Base-by-base conservation (phyloP, 2,797 vertebrate genomes). In the Cyprinella venusta region DNA sequence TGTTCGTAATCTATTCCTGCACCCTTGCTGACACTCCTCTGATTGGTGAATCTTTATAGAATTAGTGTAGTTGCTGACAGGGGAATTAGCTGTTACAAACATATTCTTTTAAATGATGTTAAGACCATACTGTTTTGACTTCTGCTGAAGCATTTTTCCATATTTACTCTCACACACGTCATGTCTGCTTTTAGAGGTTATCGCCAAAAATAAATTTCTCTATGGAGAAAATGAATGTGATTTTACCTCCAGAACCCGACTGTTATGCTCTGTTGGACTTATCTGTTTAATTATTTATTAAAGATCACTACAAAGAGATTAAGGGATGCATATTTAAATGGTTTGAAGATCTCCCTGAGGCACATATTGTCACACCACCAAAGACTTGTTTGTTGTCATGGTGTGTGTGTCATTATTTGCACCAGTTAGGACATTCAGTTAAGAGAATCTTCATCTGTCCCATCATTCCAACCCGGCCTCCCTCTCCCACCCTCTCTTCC, bases 241-340 rank as follows among this genome's bases (percentile, higher is more conserved):
- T 70, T 70, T 70, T 70, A 48, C 15, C n/a, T 26, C 40, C 40
- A 6, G 40, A 70, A 70, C 40, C n/a, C 40, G 1, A 70, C 68
- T 48, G 68, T 70, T 70, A 15, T 45, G 68, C 13, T 70, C 40
- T 70, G 42, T 70, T 24, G 40, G 68, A 70, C 13, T 26, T 70
- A 45, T 26, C n/a, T 15, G 4, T 70, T 70, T 70, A 70, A 70
- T 70, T 38, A 40, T 40, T 8, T 40, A 40, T 40, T 40, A 40
- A 40, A 40, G 40, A 40, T 40, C 2, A 40, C 9, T 9, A 40
- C 40, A 40, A 9, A 40, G 2, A 40, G 40, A 40, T 40, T 40
- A 40, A 40, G 40, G 8, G 40, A 40, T 2, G 2, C 8, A 2
- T 40, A 40, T 40, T 40, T 9, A 40, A 40, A 40, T 40, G 40